Base-by-base conservation (phyloP, 92 coral and sea anemone genomes). In the Siderastrea siderea region DNA sequence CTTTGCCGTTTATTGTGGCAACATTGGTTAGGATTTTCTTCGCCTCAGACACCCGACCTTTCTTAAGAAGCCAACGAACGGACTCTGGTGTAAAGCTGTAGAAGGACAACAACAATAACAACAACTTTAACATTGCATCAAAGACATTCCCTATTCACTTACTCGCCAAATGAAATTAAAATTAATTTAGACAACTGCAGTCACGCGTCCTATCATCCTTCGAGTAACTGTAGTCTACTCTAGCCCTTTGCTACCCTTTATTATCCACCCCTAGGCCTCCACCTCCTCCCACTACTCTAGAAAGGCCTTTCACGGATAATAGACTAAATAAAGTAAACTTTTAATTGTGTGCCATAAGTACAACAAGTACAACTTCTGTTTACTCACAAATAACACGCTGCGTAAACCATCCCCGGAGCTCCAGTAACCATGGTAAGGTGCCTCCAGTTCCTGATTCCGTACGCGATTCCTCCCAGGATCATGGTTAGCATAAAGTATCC, bases 51-150 rank as follows among this genome's bases (percentile, higher is more conserved):
- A 70, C 65, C 63, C 75, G 72, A 3, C 83, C 87, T 81, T 88
- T 88, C 77, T 71, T 62, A 53, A 75, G 48, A 54, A 88, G 87
- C 91, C 91, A 88, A 52, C 91, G 91, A 19, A 81, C 75, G 48
- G 91, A 88, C 55, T 88, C 91, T 48, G 87, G 87, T 5, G 83
- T 80, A 19, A 64, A 48, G 74, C 91, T 88, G 26, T 6, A 19
- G 53, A 16, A 76, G 11, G 17, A 50, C 43, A 5, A 76, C n/a
- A 48, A 52, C 5, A 80, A 61, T 51, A n/a, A 15, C 6, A 26
- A 6, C 5, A 5, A 52, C 8, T 52, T 52, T 52, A 52, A 52
- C 55, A 8, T 52, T 0, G 38, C 38, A 26, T 26, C 38, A 26
- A 26, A 26, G 0, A 26, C 38, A 26, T 26, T 26, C 38, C 0